Conservation (phyloP, 2,113 vertebrate species). For the Menura novaehollandiae region DNA sequence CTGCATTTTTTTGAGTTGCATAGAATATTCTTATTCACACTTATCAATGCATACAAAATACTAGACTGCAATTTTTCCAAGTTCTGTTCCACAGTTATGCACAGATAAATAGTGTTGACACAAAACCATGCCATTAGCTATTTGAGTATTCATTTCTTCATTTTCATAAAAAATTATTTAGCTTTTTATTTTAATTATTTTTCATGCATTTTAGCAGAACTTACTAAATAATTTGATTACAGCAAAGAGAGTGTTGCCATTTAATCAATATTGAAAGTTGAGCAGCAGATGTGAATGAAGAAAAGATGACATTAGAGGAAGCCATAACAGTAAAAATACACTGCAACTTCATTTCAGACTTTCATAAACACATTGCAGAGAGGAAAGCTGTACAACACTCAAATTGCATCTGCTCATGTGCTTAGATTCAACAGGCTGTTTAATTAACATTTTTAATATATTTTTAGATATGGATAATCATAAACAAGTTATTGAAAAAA, state of each 20-base stretch:
- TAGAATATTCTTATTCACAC: not conserved
- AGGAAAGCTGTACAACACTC: not conserved
- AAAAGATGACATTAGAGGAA: not conserved
- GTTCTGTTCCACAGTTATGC: not conserved
- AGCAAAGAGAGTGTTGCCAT: not conserved
- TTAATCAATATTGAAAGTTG: conserved; percentile 1
- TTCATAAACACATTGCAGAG: not conserved
- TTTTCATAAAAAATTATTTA: not conserved
- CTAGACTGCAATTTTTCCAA: not conserved
- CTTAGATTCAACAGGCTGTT: not conserved
- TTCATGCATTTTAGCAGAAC: not conserved
- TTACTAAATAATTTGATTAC: not conserved
- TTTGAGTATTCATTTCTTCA: not conserved
- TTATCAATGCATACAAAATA: not conserved
- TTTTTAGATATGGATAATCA: not conserved
- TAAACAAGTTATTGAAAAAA: not conserved
- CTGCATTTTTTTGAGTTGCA: not conserved
- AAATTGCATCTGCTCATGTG: not conserved
- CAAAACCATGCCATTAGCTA: not conserved
- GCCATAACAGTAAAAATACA: not conserved
- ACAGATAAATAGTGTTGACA: not conserved
- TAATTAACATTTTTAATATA: not conserved
- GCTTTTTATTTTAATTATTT: not conserved
- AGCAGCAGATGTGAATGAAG: not conserved
- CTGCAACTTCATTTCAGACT: not conserved